Base-by-base conservation (phyloP, 2,797 vertebrate species). In the Coilia nasus region DNA sequence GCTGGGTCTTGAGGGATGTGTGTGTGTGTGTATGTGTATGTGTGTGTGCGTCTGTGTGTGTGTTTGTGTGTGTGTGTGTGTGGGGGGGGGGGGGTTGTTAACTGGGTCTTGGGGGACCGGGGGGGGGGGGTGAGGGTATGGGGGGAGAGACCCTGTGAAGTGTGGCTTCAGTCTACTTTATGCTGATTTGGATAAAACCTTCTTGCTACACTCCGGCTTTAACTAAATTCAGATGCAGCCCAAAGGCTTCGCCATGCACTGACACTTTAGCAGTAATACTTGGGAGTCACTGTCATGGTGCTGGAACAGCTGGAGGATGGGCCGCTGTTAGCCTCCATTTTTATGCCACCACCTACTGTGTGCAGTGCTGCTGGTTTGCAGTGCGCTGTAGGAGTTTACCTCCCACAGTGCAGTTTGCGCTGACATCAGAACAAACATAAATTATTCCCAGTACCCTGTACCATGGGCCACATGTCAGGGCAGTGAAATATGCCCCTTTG, bases 1-100 rank as follows among this genome's bases (percentile, higher is more conserved):
- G 87, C 90, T 90, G 90, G 86, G 91, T 93, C 90, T 83, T 57
- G 91, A 91, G 88, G 86, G 89, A 89, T 89, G 56, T 88, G 90
- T 80, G 28, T 71, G 14, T 35, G 25, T 35, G 67, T 71, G 90
- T 90, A 90, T 90, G 90, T 89, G 90, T 83, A 86, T 90, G 83
- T 67, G 84, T 86, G 75, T 64, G 87, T 64, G 82, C 88, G 0
- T 90, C 2, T 82, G 31, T 78, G 82, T 64, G 31, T 31, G 41
- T 31, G 57, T 31, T 1, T 23, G 21, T 5, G 21, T 23, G 60
- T 23, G 60, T 23, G n/a, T 23, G 60, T 23, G 60, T 23, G 60
- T 1, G 60, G 50, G 50, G 1, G 14, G 50, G 50, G 2, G 10
- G 10, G 10, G 46, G 46, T 4, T 47, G 46, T 47, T 47, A 10